Evolutionary conservation across 2,888 invertebrate species (phyloP).

Genomic region (Monopis laevigella): DNA sequence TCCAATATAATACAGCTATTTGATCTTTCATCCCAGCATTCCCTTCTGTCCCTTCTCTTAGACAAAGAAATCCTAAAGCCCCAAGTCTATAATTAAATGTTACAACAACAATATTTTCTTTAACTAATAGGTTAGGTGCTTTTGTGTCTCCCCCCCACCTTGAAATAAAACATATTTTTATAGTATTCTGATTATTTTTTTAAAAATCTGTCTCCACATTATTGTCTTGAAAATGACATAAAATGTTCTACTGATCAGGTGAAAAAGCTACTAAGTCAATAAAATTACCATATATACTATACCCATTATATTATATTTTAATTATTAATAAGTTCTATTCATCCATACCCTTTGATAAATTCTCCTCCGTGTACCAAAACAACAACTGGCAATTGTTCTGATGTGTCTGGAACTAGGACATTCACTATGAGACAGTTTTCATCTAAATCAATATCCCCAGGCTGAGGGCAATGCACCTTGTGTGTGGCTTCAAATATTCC

Average conservation of each 20-base stretch:
- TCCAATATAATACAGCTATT: slow-evolving; percentile 49
- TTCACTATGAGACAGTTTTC: slow-evolving; percentile 55
- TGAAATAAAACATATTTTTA: no score
- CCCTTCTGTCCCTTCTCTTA: slow-evolving; percentile 37
- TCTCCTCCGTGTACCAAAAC: slow-evolving; percentile 56
- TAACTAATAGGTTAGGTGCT: not conserved
- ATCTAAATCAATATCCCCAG: slow-evolving; percentile 23
- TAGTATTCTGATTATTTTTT: no score
- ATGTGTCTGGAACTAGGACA: slow-evolving; percentile 40
- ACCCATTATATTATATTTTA: no score
- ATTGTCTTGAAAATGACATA: no score
- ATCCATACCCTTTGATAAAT: slow-evolving; percentile 25
- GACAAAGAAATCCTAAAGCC: slow-evolving; percentile 49
- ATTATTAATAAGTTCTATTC: no score
- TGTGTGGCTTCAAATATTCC: slow-evolving; percentile 52
- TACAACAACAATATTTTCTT: slow-evolving; percentile 29
- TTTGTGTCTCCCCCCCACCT: not conserved
- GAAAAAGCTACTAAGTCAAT: no score
- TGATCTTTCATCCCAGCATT: slow-evolving; percentile 57
- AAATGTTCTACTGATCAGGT: no score
- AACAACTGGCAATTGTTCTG: slow-evolving; percentile 31
- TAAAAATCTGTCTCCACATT: no score
- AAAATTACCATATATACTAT: no score
- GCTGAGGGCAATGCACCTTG: slow-evolving; percentile 42
- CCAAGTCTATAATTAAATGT: slow-evolving; percentile 53